Evolutionary conservation across 2,113 vertebrate genomes (phyloP).

Genomic region (Globicephala melas): DNA sequence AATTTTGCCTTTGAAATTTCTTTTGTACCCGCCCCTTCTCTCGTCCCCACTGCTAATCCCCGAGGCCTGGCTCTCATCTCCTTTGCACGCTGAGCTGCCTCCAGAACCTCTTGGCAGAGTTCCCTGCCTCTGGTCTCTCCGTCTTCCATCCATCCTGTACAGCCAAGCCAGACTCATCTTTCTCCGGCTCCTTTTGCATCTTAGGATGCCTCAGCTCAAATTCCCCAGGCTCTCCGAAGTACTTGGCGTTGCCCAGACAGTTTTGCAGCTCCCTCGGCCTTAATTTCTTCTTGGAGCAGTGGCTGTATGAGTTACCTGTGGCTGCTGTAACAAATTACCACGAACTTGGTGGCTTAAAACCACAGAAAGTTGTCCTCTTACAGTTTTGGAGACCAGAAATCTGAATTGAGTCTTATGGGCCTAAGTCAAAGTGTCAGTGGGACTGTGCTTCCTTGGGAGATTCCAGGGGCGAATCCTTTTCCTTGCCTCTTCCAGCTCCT

Average conservation of each 20-base stretch:
- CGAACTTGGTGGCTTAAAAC: neutral
- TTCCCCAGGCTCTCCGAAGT: neutral
- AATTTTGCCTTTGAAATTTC: conserved; percentile 70
- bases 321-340: neutral
- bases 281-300: neutral
- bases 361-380: neutral
- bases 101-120: conserved; percentile 47
- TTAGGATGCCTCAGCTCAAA: conserved; percentile 25
- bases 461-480: neutral
- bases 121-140: conserved; percentile 47
- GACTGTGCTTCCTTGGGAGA: neutral
- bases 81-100: conserved; percentile 5
- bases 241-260: neutral
- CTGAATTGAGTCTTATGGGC: neutral
- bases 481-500: neutral
- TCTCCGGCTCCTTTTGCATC: conserved; percentile 3
- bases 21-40: conserved; percentile 51
- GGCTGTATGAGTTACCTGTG: neutral
- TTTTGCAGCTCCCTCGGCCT: neutral
- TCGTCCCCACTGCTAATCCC: conserved; percentile 53
- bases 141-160: neutral
- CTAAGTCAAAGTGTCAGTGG: neutral
- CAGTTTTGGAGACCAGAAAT: neutral
- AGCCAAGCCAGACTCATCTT: neutral
- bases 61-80: conserved; percentile 54